Conservation (phyloP, 2,888 invertebrate genomes). For the Eristalinus aeneus region DNA sequence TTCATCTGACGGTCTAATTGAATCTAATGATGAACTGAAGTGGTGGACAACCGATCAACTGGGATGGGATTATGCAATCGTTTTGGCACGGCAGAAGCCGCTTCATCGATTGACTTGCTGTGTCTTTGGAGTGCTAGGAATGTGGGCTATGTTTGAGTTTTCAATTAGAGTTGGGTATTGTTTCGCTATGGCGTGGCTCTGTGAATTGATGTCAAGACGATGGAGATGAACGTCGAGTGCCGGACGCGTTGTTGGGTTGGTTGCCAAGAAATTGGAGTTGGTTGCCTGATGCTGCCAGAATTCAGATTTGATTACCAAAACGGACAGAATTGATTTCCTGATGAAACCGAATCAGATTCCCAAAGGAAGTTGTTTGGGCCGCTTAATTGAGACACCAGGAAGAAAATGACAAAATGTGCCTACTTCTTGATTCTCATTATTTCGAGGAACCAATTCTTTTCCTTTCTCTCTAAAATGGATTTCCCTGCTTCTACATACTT, state of each 20-base stretch:
- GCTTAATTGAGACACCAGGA: too few species aligned
- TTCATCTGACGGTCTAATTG: conserved; percentile 36
- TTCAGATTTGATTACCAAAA: too few species aligned
- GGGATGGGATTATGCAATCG: conserved; percentile 25
- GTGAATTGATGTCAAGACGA: not conserved
- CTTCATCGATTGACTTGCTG: not conserved
- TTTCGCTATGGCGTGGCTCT: not conserved
- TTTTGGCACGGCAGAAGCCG: not conserved
- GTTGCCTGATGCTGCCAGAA: not conserved
- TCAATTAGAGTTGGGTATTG: not conserved
- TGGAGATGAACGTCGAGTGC: not conserved
- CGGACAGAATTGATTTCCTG: too few species aligned
- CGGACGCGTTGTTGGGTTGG: not conserved
- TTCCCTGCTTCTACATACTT: too few species aligned
- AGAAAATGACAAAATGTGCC: not conserved
- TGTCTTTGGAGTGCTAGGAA: conserved; percentile 1
- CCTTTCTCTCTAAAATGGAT: too few species aligned
- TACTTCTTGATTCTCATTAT: not conserved
- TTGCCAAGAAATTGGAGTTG: not conserved
- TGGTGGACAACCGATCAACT: conserved; percentile 15
- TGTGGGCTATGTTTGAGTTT: not conserved
- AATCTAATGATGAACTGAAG: conserved; percentile 35
- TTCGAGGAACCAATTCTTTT: not conserved
- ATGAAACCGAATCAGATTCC: not conserved
- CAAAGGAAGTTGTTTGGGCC: too few species aligned